Evolutionary conservation across 2,888 invertebrate genomes (phyloP).

Genomic region (Boloria selene): DNA sequence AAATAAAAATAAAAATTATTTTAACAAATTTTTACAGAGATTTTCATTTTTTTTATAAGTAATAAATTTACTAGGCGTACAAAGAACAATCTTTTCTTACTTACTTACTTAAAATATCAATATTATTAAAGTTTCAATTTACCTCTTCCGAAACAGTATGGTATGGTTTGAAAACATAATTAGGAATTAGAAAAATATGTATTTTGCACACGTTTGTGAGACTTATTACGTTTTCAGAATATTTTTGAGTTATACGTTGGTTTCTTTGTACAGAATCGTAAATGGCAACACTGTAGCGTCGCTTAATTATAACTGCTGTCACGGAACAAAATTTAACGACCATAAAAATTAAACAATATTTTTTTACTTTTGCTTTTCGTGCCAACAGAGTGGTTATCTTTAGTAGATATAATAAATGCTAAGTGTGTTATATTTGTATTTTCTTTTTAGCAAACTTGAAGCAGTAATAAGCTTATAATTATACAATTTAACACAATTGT

Average conservation of each 20-base stretch:
- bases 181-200: background rate
- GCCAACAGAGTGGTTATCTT: slow-evolving; percentile 3
- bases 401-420: background rate
- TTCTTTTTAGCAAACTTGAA: no score
- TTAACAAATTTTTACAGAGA: no score
- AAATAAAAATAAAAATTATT: no score
- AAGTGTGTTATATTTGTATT: background rate
- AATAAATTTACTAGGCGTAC: no score
- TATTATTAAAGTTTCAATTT: no score
- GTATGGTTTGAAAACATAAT: background rate
- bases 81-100: no score
- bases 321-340: slow-evolving; percentile 32
- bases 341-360: slow-evolving; percentile 29
- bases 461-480: no score
- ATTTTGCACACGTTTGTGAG: background rate
- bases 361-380: slow-evolving; percentile 3
- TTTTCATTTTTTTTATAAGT: no score
- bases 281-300: slow-evolving; percentile 27
- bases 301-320: slow-evolving; percentile 33
- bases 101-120: no score
- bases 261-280: slow-evolving; percentile 23
- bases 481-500: no score
- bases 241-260: slow-evolving; percentile 9
- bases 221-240: background rate
- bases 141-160: no score